Evolutionary conservation across 2,113 vertebrate species (phyloP), one percentile per base, ranked within the genome.

Genomic region (Ceratotherium simum): DNA sequence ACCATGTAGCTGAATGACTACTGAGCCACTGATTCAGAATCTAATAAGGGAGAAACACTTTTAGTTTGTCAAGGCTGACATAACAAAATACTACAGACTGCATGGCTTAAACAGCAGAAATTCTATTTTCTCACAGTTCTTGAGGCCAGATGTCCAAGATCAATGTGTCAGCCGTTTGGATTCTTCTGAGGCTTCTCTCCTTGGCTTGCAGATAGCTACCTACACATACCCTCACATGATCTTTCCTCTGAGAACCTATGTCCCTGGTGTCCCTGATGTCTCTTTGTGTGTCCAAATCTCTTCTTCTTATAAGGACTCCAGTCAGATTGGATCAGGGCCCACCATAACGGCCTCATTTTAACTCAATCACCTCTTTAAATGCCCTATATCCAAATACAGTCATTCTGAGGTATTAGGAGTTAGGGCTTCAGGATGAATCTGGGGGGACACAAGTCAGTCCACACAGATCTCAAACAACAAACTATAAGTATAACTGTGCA

Each of bases 381-480:
- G 20, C 46, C 25, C 56, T 92, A 18, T 92, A 67, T 92, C 69
- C 83, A 82, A 92, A 97, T 70, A 76, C 16, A 91, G 36, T 56
- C 39, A 73, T 84, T 70, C 54, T 60, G 18, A 95, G 27, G 16
- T 70, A 58, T 14, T 62, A 31, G 42, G 54, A 16, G 3, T 86
- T 85, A 84, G 16, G 17, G 54, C 42, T 78, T 96, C 75, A 39
- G 5, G 11, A 54, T 29, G 54, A 85, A 58, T 51, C 92, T 64
- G 5, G 4, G 8, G 8, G 23, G 62, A 84, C 16, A 85, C 0
- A 69, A 33, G 60, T 85, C 36, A 90, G n/a, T 65, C 18, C 36
- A 27, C 65, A 89, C 8, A 80, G 58, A 95, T n/a, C 85, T 73
- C 54, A 92, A 95, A 67, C 56, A 67, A 85, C 64, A 90, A 95